Evolutionary conservation across 2,113 vertebrate genomes (phyloP).

Genomic region (Balaeniceps rex): DNA sequence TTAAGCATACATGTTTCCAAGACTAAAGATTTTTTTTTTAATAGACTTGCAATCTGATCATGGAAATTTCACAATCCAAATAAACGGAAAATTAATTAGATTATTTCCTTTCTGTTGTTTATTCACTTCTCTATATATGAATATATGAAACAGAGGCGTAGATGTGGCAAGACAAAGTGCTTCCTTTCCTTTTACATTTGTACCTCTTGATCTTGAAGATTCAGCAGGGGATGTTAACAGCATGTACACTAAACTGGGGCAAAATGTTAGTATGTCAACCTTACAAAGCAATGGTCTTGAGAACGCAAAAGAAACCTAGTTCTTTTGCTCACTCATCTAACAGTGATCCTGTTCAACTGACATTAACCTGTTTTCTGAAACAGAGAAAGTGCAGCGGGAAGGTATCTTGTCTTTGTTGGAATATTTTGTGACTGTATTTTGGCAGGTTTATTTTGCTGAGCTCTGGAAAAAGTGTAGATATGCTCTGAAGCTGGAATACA

Average conservation of each 20-base stretch:
- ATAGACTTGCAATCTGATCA: background rate
- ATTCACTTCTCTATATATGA: background rate
- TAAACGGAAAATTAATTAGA: background rate
- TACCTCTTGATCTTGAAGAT: background rate
- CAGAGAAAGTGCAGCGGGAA: background rate
- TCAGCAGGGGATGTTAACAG: background rate
- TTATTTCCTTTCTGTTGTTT: background rate
- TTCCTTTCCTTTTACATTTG: background rate
- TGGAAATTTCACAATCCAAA: background rate
- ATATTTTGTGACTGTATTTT: background rate
- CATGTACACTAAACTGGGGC: background rate
- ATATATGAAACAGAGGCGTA: background rate
- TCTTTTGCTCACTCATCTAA: background rate
- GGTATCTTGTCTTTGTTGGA: background rate
- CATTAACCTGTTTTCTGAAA: background rate
- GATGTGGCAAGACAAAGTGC: background rate
- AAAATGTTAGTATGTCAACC: background rate
- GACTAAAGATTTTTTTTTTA: background rate
- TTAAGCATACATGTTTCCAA: background rate
- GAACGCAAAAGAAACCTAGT: background rate
- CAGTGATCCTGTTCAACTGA: background rate
- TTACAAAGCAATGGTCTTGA: background rate
- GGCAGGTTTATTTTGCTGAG: background rate
- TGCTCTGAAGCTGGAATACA: background rate
- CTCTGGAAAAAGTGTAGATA: background rate